Conservation (phyloP, 2,113 vertebrate genomes). For the Misgurnus anguillicaudatus region DNA sequence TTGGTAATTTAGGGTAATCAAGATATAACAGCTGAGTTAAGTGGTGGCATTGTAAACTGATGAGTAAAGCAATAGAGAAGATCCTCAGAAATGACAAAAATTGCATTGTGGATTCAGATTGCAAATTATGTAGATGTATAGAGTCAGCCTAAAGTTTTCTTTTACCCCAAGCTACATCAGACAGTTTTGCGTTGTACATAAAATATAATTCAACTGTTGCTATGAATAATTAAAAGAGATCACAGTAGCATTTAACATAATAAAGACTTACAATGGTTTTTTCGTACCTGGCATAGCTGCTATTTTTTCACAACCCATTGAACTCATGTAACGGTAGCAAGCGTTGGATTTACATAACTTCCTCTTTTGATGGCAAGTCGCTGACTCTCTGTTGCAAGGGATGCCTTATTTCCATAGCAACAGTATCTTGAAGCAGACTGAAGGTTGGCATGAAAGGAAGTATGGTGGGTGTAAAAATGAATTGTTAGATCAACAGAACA, state of each 20-base stretch:
- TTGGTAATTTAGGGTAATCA: constrained; percentile 47
- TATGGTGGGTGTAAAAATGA: neutral
- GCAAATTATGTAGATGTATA: neutral
- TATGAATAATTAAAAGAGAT: neutral
- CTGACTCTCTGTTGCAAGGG: constrained; percentile 3
- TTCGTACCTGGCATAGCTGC: neutral
- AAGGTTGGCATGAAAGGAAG: constrained; percentile 12
- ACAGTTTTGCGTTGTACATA: neutral
- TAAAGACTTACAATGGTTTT: neutral
- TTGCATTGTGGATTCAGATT: constrained; percentile 1
- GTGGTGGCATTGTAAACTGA: constrained; percentile 11
- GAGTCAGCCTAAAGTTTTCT: neutral
- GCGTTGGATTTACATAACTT: neutral
- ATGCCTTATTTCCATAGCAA: constrained; percentile 35
- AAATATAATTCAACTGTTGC: neutral
- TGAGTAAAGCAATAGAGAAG: constrained; percentile 6
- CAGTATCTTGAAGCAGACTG: constrained; percentile 14
- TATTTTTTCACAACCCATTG: too few species aligned
- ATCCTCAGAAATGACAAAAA: neutral
- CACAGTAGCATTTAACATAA: neutral
- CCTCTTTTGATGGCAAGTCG: neutral
- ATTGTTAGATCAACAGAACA: constrained; percentile 15
- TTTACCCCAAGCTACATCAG: constrained; percentile 11
- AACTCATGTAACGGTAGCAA: neutral
- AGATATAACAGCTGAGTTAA: constrained; percentile 21